Conservation (phyloP, 2,888 invertebrate genomes). For the Plagodis dolabraria region DNA sequence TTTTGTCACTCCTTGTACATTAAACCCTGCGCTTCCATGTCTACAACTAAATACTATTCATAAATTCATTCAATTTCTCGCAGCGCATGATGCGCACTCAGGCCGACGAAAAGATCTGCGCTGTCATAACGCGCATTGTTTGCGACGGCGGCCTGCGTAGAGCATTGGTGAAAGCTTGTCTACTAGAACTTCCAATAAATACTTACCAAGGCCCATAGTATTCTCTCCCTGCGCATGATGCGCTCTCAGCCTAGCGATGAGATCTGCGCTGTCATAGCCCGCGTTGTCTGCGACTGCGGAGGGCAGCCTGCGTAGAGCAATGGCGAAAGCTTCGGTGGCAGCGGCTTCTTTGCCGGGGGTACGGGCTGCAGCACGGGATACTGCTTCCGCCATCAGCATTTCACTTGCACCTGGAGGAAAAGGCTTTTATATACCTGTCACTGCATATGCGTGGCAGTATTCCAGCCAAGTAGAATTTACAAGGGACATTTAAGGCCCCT, state of each 20-base stretch:
- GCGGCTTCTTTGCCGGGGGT: slow-evolving; percentile 98
- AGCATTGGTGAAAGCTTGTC: neutral
- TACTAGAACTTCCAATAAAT: neutral
- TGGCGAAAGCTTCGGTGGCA: slow-evolving; percentile 97
- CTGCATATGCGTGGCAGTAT: too few species aligned
- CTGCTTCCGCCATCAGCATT: slow-evolving; percentile 98
- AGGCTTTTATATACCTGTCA: neutral
- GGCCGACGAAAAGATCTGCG: too few species aligned
- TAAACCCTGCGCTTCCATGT: too few species aligned
- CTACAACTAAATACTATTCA: too few species aligned
- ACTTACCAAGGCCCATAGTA: slow-evolving; percentile 91
- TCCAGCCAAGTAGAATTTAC: too few species aligned
- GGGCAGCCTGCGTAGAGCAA: slow-evolving; percentile 94
- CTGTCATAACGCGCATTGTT: too few species aligned
- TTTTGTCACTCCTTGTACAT: too few species aligned
- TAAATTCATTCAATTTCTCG: too few species aligned
- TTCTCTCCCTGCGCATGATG: slow-evolving; percentile 92
- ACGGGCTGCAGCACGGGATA: slow-evolving; percentile 91
- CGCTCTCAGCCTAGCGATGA: slow-evolving; percentile 96
- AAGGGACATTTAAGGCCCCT: too few species aligned
- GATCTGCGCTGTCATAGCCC: slow-evolving; percentile 98
- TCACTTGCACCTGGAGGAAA: slow-evolving; percentile 91
- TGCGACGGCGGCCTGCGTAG: too few species aligned
- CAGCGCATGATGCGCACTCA: too few species aligned
- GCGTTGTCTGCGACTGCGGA: slow-evolving; percentile 99